Base-by-base conservation (phyloP, 2,797 vertebrate genomes). In the Brachymystax lenok region DNA sequence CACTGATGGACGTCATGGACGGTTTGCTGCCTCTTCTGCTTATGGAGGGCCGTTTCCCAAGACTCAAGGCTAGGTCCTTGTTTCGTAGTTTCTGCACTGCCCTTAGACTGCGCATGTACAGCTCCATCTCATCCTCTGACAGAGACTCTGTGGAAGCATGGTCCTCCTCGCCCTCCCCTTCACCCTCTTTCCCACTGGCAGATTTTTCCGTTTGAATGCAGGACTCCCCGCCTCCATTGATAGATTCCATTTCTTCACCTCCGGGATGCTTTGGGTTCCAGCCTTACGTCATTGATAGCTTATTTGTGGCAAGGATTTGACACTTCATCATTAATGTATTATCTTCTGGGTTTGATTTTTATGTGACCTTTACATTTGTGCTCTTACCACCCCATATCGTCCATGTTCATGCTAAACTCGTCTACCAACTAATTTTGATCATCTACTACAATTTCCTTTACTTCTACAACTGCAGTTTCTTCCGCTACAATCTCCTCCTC, bases 41-140 rank as follows among this genome's bases (percentile, higher is more conserved):
- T 4, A 79, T 4, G 0, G 86, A 89, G 0, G 84, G 71, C 63
- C 89, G 88, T 82, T 84, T 93, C 59, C 73, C 74, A 5, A 1
- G 35, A 17, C 24, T 46, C 0, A 80, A 79, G 4, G 77, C 59
- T 5, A 35, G 0, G 0, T 86, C 87, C 72, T 79, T 85, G 75
- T 0, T 80, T 17, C 69, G 73, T 40, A 76, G 33, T 8, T 75
- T 87, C 66, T 92, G 89, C 7, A 87, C 85, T 0, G 82, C 91
- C 72, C 88, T 91, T 78, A 95, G 86, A 61, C 91, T 91, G 83
- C 83, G 88, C 82, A 94, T 87, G 86, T 94, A 93, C 71, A 93
- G 52, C 75, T 94, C 93, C 86, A 94, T 90, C 84, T 94, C 94
- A 1, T 95, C 93, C 12, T 93, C 94, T 0, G 90, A 93, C 80